phyloP scores from a whole-genome alignment of 2,113 vertebrate species.

The Vireo altiloquus region DNA sequence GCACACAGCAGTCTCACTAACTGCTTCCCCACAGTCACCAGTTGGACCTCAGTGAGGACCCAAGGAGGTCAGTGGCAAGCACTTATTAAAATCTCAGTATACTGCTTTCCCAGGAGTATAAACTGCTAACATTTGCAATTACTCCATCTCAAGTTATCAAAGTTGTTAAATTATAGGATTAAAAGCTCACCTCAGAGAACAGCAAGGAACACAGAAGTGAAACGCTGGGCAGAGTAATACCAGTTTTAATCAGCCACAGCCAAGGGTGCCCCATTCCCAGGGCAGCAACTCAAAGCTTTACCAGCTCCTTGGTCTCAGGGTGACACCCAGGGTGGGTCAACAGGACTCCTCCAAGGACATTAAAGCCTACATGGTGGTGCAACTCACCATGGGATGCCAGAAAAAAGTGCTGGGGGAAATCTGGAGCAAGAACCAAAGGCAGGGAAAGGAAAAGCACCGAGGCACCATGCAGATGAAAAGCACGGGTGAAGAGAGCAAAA shows the following conservation, averaged over 20 bases:
- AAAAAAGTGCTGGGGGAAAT: not conserved
- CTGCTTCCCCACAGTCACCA: not conserved
- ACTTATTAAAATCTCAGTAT: not conserved
- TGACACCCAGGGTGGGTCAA: not conserved
- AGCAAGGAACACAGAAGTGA: not conserved
- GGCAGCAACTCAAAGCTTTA: not conserved
- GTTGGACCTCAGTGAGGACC: not conserved
- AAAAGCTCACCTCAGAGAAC: not conserved
- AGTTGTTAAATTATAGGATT: not conserved
- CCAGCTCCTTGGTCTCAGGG: not conserved
- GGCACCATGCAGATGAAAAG: not conserved
- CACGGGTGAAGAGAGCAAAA: not conserved
- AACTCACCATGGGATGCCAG: not conserved
- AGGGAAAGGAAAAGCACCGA: not conserved
- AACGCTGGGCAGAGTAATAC: not conserved
- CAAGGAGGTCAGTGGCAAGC: not conserved
- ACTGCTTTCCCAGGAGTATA: not conserved
- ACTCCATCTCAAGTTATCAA: not conserved
- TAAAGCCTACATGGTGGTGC: not conserved
- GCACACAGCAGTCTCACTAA: not conserved
- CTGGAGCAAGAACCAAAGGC: not conserved
- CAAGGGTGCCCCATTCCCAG: not conserved
- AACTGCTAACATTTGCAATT: not conserved
- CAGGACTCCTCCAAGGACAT: not conserved
- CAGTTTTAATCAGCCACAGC: not conserved